Conservation (phyloP, 92 coral and sea anemone genomes). For the Siderastrea siderea region DNA sequence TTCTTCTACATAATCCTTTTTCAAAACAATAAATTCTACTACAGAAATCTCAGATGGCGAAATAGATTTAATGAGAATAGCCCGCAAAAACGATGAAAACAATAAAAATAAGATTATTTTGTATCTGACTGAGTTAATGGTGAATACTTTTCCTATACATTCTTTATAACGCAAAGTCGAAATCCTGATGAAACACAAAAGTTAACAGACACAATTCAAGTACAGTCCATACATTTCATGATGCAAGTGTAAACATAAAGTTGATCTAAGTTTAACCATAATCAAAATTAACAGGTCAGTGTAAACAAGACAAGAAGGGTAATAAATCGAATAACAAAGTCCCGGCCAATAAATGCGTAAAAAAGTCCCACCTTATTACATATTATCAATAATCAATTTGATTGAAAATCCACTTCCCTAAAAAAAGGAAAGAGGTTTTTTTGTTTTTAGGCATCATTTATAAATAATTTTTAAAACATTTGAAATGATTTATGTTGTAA, state of each 20-base stretch:
- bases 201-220: too few relatives aligned
- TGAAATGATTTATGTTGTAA: neutral
- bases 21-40: too few relatives aligned
- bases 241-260: neutral
- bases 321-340: neutral
- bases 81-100: too few relatives aligned
- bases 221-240: neutral
- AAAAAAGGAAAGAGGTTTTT: neutral
- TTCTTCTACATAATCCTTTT: too few relatives aligned
- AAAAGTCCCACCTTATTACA: neutral
- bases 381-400: neutral
- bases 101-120: too few relatives aligned
- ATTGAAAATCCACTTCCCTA: conserved; percentile 1
- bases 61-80: too few relatives aligned
- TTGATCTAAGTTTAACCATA: neutral
- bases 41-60: too few relatives aligned
- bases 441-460: neutral
- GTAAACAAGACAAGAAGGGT: conserved; percentile 5
- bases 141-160: too few relatives aligned
- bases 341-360: neutral
- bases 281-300: neutral
- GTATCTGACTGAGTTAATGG: too few relatives aligned
- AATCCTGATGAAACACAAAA: too few relatives aligned
- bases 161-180: too few relatives aligned
- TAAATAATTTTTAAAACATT: neutral